A percentile compares a stretch with the other conserved stretches of the same genome.
phyloP scores from a whole-genome alignment of 2,888 invertebrate species.

The Acanthosoma haemorrhoidale region DNA sequence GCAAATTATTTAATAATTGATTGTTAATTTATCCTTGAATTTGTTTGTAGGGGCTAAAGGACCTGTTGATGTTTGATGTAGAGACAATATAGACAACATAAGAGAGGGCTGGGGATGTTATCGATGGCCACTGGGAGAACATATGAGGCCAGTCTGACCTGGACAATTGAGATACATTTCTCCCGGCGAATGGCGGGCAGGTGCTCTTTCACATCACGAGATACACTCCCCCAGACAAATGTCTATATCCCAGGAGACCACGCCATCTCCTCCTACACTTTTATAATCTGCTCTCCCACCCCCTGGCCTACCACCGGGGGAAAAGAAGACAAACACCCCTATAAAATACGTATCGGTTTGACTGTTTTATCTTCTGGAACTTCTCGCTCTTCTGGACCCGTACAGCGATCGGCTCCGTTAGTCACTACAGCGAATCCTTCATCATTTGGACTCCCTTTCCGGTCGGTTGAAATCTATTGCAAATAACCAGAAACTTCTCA shows the following conservation, averaged over 20 bases:
- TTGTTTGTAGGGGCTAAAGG: too few relatives aligned
- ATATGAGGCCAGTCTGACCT: not conserved
- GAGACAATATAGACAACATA: not conserved
- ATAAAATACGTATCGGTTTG: constrained; percentile 25
- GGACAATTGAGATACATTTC: constrained; percentile 29
- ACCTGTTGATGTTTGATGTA: too few relatives aligned
- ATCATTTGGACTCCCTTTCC: too few relatives aligned
- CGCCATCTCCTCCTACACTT: not conserved
- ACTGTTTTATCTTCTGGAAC: constrained; percentile 13
- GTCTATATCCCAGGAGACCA: not conserved
- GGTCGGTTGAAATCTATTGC: too few relatives aligned
- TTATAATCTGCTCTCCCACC: not conserved
- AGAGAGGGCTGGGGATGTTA: not conserved
- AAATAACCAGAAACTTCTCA: too few relatives aligned
- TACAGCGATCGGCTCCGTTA: not conserved
- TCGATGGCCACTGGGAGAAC: not conserved
- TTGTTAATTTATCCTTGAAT: too few relatives aligned
- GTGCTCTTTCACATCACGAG: constrained; percentile 7
- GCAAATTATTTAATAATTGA: too few relatives aligned
- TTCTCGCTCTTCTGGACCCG: not conserved
- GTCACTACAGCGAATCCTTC: too few relatives aligned
- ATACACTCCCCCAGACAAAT: constrained; percentile 11
- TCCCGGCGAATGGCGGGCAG: not conserved
- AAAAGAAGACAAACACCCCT: not conserved
- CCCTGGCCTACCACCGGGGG: not conserved